A percentile compares a stretch with the other conserved stretches of the same genome.
Evolutionary conservation across 64 coral and sea anemone genomes (phyloP).

Genomic region (Pocillopora damicornis): DNA sequence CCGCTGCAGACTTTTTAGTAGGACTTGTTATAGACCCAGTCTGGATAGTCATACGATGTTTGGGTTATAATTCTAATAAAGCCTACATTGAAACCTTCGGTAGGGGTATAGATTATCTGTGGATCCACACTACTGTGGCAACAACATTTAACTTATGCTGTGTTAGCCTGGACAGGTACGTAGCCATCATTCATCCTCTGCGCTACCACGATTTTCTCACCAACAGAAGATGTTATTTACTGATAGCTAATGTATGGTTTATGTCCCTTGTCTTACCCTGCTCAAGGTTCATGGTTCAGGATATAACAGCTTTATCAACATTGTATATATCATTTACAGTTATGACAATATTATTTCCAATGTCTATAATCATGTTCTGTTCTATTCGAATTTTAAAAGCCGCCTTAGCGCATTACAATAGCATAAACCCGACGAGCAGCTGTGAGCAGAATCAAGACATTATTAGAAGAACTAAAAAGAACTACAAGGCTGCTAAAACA

Average conservation of each 20-base stretch:
- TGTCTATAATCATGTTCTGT: too few species aligned
- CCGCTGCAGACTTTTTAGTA: constrained; percentile 5
- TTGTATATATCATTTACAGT: background rate
- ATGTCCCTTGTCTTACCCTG: background rate
- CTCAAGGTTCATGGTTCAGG: background rate
- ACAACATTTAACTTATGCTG: constrained; percentile 19
- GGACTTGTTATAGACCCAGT: constrained; percentile 13
- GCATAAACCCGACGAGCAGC: too few species aligned
- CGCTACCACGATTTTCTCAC: constrained; percentile 7
- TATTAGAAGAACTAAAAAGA: background rate
- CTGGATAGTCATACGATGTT: background rate
- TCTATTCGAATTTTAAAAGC: too few species aligned
- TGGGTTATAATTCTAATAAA: background rate
- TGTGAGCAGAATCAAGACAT: background rate
- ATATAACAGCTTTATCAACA: background rate
- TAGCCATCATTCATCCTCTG: background rate
- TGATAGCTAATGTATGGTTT: background rate
- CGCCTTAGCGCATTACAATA: too few species aligned
- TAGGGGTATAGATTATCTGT: background rate
- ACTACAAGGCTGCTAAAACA: constrained; percentile 6
- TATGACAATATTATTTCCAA: background rate
- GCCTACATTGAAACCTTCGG: background rate
- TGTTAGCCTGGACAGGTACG: background rate
- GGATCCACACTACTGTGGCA: constrained; percentile 12
- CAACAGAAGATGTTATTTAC: background rate